Evolutionary conservation across 2,797 vertebrate species (phyloP).

Genomic region (Oreortyx pictus): DNA sequence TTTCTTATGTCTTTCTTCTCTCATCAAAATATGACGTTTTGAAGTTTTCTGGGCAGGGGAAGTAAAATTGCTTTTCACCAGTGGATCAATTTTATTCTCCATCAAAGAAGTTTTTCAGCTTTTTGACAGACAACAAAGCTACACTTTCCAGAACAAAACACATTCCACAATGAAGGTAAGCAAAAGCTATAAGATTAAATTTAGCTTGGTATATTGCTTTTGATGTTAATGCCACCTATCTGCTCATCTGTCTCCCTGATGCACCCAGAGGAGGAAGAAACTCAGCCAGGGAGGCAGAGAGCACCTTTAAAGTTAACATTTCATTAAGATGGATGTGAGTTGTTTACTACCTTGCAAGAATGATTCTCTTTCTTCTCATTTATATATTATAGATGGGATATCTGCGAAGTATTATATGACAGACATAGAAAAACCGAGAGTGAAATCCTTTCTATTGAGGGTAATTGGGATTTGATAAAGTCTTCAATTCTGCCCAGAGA

Average conservation of each 20-base stretch:
- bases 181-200: not conserved
- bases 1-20: not conserved
- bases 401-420: not conserved
- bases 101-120: not conserved
- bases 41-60: not conserved
- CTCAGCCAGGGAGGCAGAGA: not conserved
- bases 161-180: not conserved
- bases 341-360: not conserved
- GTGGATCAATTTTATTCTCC: not conserved
- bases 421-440: not conserved
- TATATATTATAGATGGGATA: not conserved
- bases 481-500: not conserved
- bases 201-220: not conserved
- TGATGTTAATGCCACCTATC: not conserved
- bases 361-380: not conserved
- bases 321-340: not conserved
- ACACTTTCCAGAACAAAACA: not conserved
- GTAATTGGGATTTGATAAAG: not conserved
- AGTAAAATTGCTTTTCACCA: not conserved
- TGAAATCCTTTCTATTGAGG: not conserved
- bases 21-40: conserved; percentile 21
- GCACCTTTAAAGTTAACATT: not conserved
- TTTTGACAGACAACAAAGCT: not conserved
- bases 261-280: not conserved
- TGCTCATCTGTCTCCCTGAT: not conserved